phyloP scores from a whole-genome alignment of 2,888 invertebrate genomes.

The Drosophila borborema region DNA sequence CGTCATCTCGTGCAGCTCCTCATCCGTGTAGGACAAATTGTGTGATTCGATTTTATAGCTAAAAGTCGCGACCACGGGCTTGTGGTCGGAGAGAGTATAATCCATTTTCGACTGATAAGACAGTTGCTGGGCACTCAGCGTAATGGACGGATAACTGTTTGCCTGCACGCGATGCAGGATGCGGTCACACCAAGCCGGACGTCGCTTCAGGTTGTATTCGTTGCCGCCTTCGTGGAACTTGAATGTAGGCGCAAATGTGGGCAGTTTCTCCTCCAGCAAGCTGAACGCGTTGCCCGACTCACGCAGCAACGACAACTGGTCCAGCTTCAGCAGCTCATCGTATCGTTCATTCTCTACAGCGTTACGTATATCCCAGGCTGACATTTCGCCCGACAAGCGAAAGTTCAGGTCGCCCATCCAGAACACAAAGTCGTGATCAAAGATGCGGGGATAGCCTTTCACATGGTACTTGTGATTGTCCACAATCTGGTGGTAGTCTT shows the following conservation, averaged over 20 bases:
- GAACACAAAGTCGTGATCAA: conserved; percentile 97
- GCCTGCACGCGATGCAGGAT: conserved; percentile 94
- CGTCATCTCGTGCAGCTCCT: conserved; percentile 79
- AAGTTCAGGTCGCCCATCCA: conserved; percentile 97
- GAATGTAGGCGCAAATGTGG: conserved; percentile 94
- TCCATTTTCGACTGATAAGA: conserved; percentile 92
- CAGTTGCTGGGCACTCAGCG: conserved; percentile 89
- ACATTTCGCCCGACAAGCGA: conserved; percentile 89
- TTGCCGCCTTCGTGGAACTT: conserved; percentile 92
- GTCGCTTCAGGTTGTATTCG: conserved; percentile 93
- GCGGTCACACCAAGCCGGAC: conserved; percentile 98
- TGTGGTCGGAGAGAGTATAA: conserved; percentile 95
- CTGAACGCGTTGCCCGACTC: conserved; percentile 92
- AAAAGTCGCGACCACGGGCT: conserved; percentile 94
- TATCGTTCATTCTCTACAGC: conserved; percentile 89
- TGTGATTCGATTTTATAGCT: conserved; percentile 71
- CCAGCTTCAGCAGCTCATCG: conserved; percentile 89
- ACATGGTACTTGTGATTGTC: conserved; percentile 92
- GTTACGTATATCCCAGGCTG: conserved; percentile 89
- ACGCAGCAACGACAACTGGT: conserved; percentile 91
- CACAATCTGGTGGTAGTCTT: conserved; percentile 94
- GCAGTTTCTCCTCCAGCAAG: conserved; percentile 90
- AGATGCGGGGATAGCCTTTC: conserved; percentile 91
- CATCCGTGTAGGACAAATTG: conserved; percentile 57
- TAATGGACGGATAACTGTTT: conserved; percentile 93